phyloP scores from a whole-genome alignment of 2,113 vertebrate species.

The Electrona antarctica region DNA sequence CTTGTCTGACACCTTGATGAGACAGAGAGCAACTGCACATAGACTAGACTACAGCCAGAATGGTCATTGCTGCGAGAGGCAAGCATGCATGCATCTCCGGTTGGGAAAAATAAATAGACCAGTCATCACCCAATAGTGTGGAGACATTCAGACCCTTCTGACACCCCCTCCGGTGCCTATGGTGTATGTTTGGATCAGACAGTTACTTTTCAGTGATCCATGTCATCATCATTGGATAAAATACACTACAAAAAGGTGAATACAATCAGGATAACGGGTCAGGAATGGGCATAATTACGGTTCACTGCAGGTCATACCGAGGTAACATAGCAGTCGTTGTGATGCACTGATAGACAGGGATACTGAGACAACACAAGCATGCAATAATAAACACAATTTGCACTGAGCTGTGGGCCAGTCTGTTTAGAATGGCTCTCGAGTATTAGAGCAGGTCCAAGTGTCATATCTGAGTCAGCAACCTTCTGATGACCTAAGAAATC shows the following conservation, averaged over 20 bases:
- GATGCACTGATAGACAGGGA: slow-evolving; percentile 23
- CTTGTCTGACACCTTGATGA: no score
- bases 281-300: slow-evolving; percentile 15
- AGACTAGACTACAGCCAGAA: no score
- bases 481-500: slow-evolving; percentile 28
- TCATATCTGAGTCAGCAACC: slow-evolving; percentile 60
- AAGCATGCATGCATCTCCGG: no score
- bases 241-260: background rate
- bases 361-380: slow-evolving; percentile 12
- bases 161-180: no score
- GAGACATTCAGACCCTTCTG: no score
- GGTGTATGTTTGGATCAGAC: no score
- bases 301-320: slow-evolving; percentile 19
- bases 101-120: no score
- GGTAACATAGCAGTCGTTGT: slow-evolving; percentile 11
- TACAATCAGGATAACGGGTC: background rate
- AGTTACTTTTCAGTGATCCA: no score
- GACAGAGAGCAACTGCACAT: no score
- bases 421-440: background rate
- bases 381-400: slow-evolving; percentile 22
- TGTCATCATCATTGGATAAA: no score
- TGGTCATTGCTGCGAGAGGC: no score
- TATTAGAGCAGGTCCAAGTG: slow-evolving; percentile 45
- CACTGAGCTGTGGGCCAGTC: slow-evolving; percentile 4
- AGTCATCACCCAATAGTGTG: no score